Evolutionary conservation across 2,888 invertebrate species (phyloP), one percentile per base, ranked within the genome.

Genomic region (Heliconius charithonia): DNA sequence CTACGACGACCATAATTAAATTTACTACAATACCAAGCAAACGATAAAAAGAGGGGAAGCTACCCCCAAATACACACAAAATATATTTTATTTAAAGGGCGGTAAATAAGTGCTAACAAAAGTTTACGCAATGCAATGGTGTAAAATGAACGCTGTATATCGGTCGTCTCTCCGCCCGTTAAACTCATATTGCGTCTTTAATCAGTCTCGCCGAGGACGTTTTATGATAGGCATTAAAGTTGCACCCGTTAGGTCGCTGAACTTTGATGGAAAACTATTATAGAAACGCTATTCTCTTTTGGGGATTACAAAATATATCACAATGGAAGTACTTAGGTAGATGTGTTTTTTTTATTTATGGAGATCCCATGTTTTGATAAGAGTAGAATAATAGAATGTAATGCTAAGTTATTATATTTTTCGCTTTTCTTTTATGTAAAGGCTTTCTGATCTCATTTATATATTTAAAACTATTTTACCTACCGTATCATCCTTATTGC

Each of bases 201-300:
- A 92, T 91, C 90, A 90, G 88, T 84, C 88, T 87, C 90, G 82
- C 80, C 83, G 90, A 89, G 87, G 87, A 84, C 83, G 85, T 84
- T 93, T 93, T 91, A 93, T 88, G 89, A 86, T 90, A 89, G 89
- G 89, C 89, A 92, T 88, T 89, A 92, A 93, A 89, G 83, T 83
- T 82, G 80, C 79, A 79, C 81, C 81, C 83, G 82, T 82, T 82
- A 83, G 85, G 91, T 91, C 91, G 84, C 76, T 89, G 90, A 92
- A 89, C 93, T 91, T 88, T 87, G 85, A 85, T 85, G 83, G 83
- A 85, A 85, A 87, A 85, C 75, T 72, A 72, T 75, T 67, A 77
- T 80, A 41, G 74, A 37, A 75, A 72, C 67, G 77, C 77, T 65
- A 76, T 77, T 75, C 71, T 77, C 79, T 80, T 75, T 45, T 74